Evolutionary conservation across 2,888 invertebrate genomes (phyloP).

Genomic region (Eueremaeus valkanovi): DNA sequence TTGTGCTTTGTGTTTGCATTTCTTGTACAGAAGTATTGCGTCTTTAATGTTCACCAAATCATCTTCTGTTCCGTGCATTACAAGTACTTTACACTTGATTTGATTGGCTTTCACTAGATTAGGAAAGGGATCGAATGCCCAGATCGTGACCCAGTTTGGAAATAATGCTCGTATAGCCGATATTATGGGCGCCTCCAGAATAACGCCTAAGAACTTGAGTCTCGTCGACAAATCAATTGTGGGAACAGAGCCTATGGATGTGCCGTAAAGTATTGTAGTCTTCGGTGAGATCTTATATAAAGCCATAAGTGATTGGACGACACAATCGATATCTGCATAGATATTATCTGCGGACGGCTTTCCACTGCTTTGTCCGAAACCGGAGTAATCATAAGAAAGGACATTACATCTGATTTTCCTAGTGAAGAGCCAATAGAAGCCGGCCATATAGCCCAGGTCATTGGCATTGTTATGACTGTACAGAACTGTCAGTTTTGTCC

Average conservation of each 20-base stretch:
- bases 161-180: conserved; percentile 31
- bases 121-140: too few relatives aligned
- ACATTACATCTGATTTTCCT: conserved; percentile 30
- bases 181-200: conserved; percentile 38
- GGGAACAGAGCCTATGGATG: conserved; percentile 37
- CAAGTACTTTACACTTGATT: too few relatives aligned
- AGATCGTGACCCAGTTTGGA: too few relatives aligned
- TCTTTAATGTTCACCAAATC: conserved; percentile 25
- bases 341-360: conserved; percentile 32
- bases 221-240: conserved; percentile 19
- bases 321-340: too few relatives aligned
- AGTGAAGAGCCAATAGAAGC: conserved; percentile 31
- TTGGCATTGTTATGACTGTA: conserved; percentile 38
- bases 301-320: too few relatives aligned
- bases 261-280: conserved; percentile 35
- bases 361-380: conserved; percentile 33
- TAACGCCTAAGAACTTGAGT: conserved; percentile 18
- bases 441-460: conserved; percentile 38
- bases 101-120: too few relatives aligned
- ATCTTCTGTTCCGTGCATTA: conserved; percentile 37
- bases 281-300: too few relatives aligned
- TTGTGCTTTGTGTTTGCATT: neutral
- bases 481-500: conserved; percentile 35
- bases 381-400: conserved; percentile 39
- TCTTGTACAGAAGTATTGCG: conserved; percentile 15